Percentiles rank a stretch among this genome's conserved stretches.
Conservation (phyloP, 2,113 vertebrate genomes). For the Passerina amoena region DNA sequence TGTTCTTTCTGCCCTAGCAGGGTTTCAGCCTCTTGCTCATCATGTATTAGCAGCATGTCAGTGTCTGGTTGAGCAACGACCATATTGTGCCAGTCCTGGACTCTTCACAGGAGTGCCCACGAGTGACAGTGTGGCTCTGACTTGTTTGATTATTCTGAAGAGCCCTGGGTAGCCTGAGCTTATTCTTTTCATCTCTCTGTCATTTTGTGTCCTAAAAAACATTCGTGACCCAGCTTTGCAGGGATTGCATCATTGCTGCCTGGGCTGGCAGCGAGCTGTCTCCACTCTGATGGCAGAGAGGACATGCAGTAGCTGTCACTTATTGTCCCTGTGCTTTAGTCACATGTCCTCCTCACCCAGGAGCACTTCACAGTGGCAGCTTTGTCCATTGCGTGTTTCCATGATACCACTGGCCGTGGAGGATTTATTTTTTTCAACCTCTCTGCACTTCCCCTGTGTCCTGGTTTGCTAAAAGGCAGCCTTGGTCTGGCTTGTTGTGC, state of each 20-base stretch:
- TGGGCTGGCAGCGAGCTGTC: neutral
- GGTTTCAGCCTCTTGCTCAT: neutral
- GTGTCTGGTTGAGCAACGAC: neutral
- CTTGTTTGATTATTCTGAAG: neutral
- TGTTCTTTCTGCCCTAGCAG: neutral
- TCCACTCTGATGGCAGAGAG: neutral
- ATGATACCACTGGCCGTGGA: neutral
- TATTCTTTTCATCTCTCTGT: neutral
- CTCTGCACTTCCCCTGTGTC: neutral
- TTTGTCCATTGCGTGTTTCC: neutral
- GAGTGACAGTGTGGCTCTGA: neutral
- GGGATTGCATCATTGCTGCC: neutral
- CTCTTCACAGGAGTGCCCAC: neutral
- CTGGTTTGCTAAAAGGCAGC: neutral
- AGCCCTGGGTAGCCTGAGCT: neutral
- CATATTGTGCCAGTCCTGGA: neutral
- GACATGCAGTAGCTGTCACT: neutral
- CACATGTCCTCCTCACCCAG: neutral
- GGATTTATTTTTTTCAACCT: neutral
- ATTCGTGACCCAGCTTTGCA: neutral
- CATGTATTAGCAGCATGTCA: neutral
- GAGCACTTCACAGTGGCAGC: neutral
- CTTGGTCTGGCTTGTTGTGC: neutral
- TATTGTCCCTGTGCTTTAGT: neutral
- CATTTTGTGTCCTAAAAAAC: neutral